phyloP scores from a whole-genome alignment of 2,888 invertebrate species.

The Anoplius nigerrimus region DNA sequence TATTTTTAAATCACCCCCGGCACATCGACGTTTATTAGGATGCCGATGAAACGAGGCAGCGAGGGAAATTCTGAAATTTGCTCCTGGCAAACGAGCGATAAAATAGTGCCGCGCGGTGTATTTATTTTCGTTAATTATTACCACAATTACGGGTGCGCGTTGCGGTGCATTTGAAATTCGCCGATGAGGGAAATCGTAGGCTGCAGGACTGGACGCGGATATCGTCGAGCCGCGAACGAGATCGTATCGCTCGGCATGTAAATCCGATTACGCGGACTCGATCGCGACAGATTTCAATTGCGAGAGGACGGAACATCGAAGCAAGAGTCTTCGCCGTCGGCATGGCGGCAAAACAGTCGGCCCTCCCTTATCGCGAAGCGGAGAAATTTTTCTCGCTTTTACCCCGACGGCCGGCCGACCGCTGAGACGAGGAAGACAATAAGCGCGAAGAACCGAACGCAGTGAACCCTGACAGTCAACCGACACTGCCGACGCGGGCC shows the following conservation, averaged over 20 bases:
- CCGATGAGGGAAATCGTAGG: background rate
- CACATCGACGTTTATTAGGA: constrained; percentile 63
- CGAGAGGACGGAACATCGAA: too few species aligned
- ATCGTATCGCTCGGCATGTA: background rate
- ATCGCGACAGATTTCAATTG: background rate
- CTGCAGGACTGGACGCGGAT: background rate
- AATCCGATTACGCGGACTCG: background rate
- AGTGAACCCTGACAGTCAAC: constrained; percentile 60
- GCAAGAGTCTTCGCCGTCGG: too few species aligned
- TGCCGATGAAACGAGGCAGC: constrained; percentile 53
- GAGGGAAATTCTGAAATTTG: constrained; percentile 56
- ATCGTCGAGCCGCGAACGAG: background rate
- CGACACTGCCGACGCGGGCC: constrained; percentile 17
- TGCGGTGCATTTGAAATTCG: background rate
- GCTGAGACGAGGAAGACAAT: constrained; percentile 45
- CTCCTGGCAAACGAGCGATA: constrained; percentile 47
- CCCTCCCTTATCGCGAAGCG: background rate
- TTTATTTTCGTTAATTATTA: constrained; percentile 53
- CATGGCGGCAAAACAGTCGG: too few species aligned
- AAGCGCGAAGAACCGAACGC: constrained; percentile 43
- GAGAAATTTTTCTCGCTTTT: constrained; percentile 7
- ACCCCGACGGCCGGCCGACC: constrained; percentile 2
- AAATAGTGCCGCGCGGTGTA: constrained; percentile 47
- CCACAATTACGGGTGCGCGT: constrained; percentile 6
- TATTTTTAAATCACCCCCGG: constrained; percentile 57